These are phyloP conservation scores for Anomalospiza imberbis DNA, from an alignment of 2,797 vertebrate species.

Conservation along the genomic window DNA sequence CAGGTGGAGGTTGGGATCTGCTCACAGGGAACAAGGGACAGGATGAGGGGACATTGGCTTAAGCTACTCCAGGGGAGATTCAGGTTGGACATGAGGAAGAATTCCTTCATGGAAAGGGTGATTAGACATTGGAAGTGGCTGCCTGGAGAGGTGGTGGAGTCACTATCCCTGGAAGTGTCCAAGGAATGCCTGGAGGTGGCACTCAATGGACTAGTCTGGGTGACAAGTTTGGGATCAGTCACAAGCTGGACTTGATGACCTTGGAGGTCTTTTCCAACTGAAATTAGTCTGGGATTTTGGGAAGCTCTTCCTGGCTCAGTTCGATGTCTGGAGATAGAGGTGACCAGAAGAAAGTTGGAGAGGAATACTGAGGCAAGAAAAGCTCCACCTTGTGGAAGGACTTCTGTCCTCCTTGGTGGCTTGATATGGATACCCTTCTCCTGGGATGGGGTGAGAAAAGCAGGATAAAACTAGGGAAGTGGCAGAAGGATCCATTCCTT, in stretches of 20 bases:
- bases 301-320: neutral
- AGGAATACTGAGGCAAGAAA: neutral
- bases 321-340: neutral
- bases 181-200: neutral
- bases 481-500: neutral
- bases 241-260: rapidly evolving
- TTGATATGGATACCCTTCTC: neutral
- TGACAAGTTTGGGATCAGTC: neutral
- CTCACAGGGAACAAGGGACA: neutral
- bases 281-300: neutral
- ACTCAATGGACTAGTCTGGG: neutral
- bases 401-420: neutral
- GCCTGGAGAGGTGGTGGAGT: neutral
- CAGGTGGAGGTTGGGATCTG: neutral
- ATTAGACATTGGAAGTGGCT: neutral
- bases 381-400: neutral
- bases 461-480: neutral
- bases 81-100: neutral
- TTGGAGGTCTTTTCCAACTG: neutral
- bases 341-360: neutral
- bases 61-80: neutral
- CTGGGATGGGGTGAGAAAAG: neutral
- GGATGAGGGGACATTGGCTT: no score
- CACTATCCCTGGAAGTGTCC: neutral
- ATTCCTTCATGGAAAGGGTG: neutral